A percentile compares a stretch with the other conserved stretches of the same genome.
Conservation (phyloP, 2,888 invertebrate genomes). For the Spodoptera picta region DNA sequence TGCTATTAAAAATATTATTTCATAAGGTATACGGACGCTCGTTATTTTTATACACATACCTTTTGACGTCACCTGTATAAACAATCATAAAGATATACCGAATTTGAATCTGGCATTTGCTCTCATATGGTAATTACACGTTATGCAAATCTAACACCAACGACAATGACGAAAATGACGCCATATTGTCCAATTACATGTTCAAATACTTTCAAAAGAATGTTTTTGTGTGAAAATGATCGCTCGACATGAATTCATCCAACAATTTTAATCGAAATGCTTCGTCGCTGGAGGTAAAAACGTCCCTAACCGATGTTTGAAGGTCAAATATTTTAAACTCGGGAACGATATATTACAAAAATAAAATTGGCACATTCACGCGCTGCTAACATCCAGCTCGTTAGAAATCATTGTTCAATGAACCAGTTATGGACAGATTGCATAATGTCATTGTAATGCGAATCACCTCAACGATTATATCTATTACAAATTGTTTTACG, state of each 20-base stretch:
- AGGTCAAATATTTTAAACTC: conserved; percentile 42
- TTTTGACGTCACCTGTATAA: conserved; percentile 36
- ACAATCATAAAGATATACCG: conserved; percentile 39
- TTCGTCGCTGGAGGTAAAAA: conserved; percentile 24
- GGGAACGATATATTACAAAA: conserved; percentile 34
- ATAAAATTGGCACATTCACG: conserved; percentile 27
- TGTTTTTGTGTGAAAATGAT: conserved; percentile 34
- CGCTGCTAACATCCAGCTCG: conserved; percentile 6
- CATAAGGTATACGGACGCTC: conserved; percentile 2
- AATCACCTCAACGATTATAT: conserved; percentile 37
- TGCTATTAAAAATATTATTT: conserved; percentile 11
- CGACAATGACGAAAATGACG: conserved; percentile 8
- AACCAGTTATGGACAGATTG: conserved; percentile 18
- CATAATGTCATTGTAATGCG: conserved; percentile 26
- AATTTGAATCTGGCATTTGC: conserved; percentile 10
- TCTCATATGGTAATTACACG: conserved; percentile 29
- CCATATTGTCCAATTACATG: conserved; percentile 21
- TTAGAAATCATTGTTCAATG: conserved; percentile 21
- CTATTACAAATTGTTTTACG: conserved; percentile 48
- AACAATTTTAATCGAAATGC: conserved; percentile 44
- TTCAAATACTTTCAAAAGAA: conserved; percentile 25
- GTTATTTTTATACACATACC: conserved; percentile 32
- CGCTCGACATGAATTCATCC: conserved; percentile 23
- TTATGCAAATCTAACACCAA: conserved; percentile 38
- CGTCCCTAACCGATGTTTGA: conserved; percentile 19